phyloP scores from a whole-genome alignment of 2,888 invertebrate species.

The Drosophila cognata region DNA sequence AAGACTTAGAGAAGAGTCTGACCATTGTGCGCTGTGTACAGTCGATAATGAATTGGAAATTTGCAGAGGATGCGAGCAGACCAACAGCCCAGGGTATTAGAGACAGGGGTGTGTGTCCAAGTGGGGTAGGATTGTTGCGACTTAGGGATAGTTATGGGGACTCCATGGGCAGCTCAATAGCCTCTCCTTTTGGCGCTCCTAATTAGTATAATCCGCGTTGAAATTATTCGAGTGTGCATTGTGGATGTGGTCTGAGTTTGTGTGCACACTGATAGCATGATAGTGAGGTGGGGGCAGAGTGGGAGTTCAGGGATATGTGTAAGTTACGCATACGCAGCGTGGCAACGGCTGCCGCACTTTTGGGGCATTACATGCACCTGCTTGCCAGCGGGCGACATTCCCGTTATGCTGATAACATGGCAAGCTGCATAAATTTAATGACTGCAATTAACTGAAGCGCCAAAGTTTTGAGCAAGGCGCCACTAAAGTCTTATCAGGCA shows the following conservation, averaged over 20 bases:
- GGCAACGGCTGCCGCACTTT: conserved; percentile 17
- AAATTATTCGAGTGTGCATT: conserved; percentile 78
- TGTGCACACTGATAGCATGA: conserved; percentile 3
- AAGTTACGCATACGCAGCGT: conserved; percentile 31
- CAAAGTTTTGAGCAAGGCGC: conserved; percentile 68
- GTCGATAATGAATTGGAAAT: conserved; percentile 77
- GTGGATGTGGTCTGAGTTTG: conserved; percentile 43
- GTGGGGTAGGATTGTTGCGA: neutral
- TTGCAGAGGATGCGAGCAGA: conserved; percentile 38
- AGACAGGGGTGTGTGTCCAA: neutral
- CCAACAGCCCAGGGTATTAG: conserved; percentile 15
- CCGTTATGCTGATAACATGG: conserved; percentile 66
- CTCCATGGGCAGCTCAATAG: conserved; percentile 28
- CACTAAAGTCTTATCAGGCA: conserved; percentile 65
- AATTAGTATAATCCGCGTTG: conserved; percentile 83
- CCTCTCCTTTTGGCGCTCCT: conserved; percentile 65
- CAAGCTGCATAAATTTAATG: conserved; percentile 70
- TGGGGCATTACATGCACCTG: conserved; percentile 33
- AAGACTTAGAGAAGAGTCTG: neutral
- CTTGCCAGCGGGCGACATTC: conserved; percentile 19
- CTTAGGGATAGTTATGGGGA: conserved; percentile 46
- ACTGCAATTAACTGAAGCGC: conserved; percentile 76
- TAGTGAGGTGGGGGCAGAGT: neutral
- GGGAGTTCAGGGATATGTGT: conserved; percentile 4
- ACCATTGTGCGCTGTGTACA: conserved; percentile 45